Conservation (phyloP, 2,113 vertebrate genomes). For the Macaca mulatta region DNA sequence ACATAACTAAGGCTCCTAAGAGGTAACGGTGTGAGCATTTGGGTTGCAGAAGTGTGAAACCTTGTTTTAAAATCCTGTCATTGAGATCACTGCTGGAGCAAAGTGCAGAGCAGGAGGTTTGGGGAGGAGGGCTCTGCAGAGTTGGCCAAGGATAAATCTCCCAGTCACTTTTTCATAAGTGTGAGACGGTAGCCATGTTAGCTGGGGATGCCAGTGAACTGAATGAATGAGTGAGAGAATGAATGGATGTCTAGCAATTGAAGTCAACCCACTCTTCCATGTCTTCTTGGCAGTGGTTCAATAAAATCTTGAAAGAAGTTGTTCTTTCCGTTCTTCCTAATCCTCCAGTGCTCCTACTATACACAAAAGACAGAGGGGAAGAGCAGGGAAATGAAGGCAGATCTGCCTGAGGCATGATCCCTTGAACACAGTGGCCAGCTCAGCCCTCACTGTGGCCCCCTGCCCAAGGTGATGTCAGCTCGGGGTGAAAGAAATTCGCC, state of each 20-base stretch:
- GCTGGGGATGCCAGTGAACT: neutral
- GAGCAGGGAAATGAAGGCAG: neutral
- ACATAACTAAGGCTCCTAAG: neutral
- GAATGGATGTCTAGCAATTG: neutral
- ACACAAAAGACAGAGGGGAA: neutral
- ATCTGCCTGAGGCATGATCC: neutral
- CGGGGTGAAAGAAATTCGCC: neutral
- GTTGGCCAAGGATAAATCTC: neutral
- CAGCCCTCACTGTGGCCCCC: neutral
- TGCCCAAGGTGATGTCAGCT: neutral
- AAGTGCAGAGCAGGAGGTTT: neutral
- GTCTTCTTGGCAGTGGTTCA: neutral
- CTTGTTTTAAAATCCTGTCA: neutral
- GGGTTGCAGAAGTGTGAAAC: neutral
- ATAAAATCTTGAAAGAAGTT: neutral
- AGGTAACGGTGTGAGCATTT: neutral
- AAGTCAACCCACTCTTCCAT: neutral
- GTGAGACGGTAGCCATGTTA: neutral
- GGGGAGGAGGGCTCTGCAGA: neutral
- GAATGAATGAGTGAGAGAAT: neutral
- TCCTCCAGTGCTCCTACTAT: rapidly evolving
- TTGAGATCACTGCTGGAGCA: neutral
- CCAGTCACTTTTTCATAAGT: too few relatives aligned
- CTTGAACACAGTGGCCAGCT: neutral
- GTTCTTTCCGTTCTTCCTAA: neutral